A percentile compares a stretch with the other conserved stretches of the same genome.
Evolutionary conservation across 2,113 vertebrate genomes (phyloP).

Genomic region (Mustela nigripes): DNA sequence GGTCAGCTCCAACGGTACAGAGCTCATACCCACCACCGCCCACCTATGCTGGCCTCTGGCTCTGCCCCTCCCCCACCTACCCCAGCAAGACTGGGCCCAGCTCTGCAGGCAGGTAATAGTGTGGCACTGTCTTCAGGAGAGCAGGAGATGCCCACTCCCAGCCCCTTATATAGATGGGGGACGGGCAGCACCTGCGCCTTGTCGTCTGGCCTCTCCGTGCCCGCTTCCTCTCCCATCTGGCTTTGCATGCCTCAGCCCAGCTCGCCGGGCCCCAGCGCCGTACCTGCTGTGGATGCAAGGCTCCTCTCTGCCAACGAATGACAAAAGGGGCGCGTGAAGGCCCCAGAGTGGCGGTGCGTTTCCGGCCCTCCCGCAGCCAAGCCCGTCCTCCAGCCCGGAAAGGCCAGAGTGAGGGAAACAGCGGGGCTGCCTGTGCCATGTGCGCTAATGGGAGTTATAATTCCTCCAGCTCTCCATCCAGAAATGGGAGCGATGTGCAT

Average conservation of each 20-base stretch:
- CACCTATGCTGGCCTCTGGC: background rate
- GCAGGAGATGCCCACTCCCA: rapidly evolving
- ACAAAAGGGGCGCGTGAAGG: background rate
- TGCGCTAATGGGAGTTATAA: constrained; percentile 83
- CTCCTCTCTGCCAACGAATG: constrained; percentile 1
- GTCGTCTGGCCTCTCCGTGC: no score
- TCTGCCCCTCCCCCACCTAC: background rate
- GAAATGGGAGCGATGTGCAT: constrained; percentile 88
- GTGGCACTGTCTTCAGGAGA: rapidly evolving
- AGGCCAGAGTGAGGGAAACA: constrained; percentile 70
- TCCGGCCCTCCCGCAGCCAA: constrained; percentile 49
- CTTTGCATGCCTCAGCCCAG: background rate
- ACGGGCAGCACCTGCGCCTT: rapidly evolving
- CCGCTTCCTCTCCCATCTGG: background rate
- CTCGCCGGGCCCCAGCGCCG: background rate
- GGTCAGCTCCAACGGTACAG: background rate
- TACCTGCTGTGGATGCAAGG: constrained; percentile 24
- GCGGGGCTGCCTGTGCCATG: constrained; percentile 81
- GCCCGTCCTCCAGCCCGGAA: background rate
- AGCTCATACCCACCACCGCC: background rate
- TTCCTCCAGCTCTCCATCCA: constrained; percentile 80
- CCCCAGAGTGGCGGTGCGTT: background rate
- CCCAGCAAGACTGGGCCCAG: background rate
- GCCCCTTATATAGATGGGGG: rapidly evolving
- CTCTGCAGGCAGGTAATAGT: rapidly evolving